Base-by-base conservation (phyloP, 2,113 vertebrate species). In the Cisticola juncidis region DNA sequence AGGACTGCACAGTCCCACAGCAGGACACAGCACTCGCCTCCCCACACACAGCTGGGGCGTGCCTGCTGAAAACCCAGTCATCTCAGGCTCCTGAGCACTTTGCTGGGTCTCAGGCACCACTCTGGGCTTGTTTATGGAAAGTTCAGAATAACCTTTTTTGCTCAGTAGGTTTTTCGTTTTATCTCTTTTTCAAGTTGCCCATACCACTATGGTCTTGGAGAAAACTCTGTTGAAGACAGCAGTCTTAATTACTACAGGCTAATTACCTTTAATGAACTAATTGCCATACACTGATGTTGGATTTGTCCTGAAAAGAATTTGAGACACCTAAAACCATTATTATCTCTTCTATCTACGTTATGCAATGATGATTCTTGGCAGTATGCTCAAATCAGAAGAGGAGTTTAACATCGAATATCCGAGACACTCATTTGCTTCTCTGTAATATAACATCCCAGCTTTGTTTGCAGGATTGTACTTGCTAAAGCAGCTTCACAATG, bases 221-320 rank as follows among this genome's bases (percentile, higher is more conserved):
- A 76, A 96, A 86, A 87, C 14, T 12, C 24, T 25, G 6, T 21
- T 61, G 80, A 95, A 91, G 29, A n/a, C 7, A 14, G 38, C 21
- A 92, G 61, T n/a, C 81, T 90, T 91, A 94, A 94, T 91, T 72
- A 62, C 62, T 61, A 35, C n/a, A 71, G 48, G 66, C 64, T 86
- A 96, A 70, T 95, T 85, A 88, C 60, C 38, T 86, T 88, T 65
- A 90, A 81, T 88, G 53, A 96, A 66, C 33, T 94, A 95, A 94
- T 74, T 92, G 68, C 70, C 7, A 5, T 33, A 50, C 28, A n/a
- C 4, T 8, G 14, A 72, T 62, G 29, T 83, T 48, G 50, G n/a
- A 86, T 84, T 65, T 86, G 66, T 68, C 61, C 76, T 68, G 68
- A 48, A 68, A 68, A 85, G 25, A 72, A 86, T 81, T 93, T 94